Base-by-base conservation (phyloP, 1,140 invertebrate species). In the Drosophila nigromelanica region DNA sequence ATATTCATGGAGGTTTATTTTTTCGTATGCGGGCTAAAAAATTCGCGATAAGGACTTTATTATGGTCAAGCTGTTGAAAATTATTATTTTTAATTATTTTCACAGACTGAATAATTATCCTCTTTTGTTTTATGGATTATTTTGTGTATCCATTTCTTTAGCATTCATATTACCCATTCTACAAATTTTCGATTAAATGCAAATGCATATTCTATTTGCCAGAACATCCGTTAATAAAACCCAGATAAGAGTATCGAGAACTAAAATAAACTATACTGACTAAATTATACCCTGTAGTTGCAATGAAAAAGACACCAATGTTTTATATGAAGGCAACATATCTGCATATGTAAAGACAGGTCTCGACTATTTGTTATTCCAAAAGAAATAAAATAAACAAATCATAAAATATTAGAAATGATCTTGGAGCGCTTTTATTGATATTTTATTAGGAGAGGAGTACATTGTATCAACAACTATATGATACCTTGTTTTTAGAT, bases 31-130 rank as follows among this genome's bases (percentile, higher is more conserved):
- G 45, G 11, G 45, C 42, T 47, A 10, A 4, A 45, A 52, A 18
- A 51, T 51, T 14, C 4, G 3, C 40, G 30, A 59, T 67, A 52
- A 45, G 8, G 12, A 11, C 8, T 21, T 54, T 54, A 48, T 24
- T 68, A 40, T 18, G 30, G 12, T 21, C 27, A 6, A 24, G 3
- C 55, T 43, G 54, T 30, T 58, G 55, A 30, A 27, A 58, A 45
- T 43, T 1, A 14, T 43, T 45, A 42, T 33, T 42, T 45, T 15
- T 18, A 33, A 11, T 30, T 14, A 30, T 30, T 50, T 14, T 12
- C 27, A 27, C 5, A 27, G 27, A 5, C 48, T n/a, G 3, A 37
- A 18, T 7, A 5, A 35, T 37, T 54, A 54, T 18, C 1, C 33
- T 10, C 2, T 18, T 52, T 52, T 33, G 21, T 35, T 35, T 15